phyloP scores from a whole-genome alignment of 2,888 invertebrate genomes.

The Hydriomena furcata region DNA sequence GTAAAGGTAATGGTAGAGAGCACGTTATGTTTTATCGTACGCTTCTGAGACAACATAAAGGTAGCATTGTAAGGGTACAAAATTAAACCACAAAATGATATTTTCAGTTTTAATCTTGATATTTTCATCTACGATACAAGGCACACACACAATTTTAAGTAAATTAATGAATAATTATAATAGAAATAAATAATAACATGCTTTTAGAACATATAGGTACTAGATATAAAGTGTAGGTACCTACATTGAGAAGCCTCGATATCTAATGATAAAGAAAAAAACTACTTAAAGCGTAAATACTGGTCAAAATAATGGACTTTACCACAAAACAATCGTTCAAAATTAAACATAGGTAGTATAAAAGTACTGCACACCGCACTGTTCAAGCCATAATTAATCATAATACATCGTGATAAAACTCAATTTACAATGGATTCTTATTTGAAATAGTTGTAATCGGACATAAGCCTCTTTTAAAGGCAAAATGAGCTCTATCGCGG shows the following conservation, averaged over 20 bases:
- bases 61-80: slow-evolving; percentile 25
- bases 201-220: slow-evolving; percentile 68
- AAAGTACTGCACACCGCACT: too few relatives aligned
- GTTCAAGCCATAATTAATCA: too few relatives aligned
- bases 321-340: slow-evolving; percentile 16
- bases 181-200: slow-evolving; percentile 78
- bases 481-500: too few relatives aligned
- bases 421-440: too few relatives aligned
- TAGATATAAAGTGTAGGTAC: slow-evolving; percentile 56
- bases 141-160: slow-evolving; percentile 87
- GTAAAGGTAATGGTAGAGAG: too few relatives aligned
- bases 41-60: too few relatives aligned
- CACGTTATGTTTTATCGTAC: too few relatives aligned
- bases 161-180: slow-evolving; percentile 74
- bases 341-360: slow-evolving; percentile 1
- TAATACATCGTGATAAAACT: too few relatives aligned
- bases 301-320: slow-evolving; percentile 27
- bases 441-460: too few relatives aligned
- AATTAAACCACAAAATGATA: slow-evolving; percentile 70
- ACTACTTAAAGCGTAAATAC: slow-evolving; percentile 48
- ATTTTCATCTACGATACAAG: slow-evolving; percentile 87
- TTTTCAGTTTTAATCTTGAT: slow-evolving; percentile 85
- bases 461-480: too few relatives aligned
- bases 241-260: slow-evolving; percentile 56
- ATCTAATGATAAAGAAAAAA: slow-evolving; percentile 61